A percentile compares a stretch with the other conserved stretches of the same genome.
These are phyloP conservation scores for Corydoras sp. DNA, from an alignment of 2,113 vertebrate genomes.

Conservation along the genomic window DNA sequence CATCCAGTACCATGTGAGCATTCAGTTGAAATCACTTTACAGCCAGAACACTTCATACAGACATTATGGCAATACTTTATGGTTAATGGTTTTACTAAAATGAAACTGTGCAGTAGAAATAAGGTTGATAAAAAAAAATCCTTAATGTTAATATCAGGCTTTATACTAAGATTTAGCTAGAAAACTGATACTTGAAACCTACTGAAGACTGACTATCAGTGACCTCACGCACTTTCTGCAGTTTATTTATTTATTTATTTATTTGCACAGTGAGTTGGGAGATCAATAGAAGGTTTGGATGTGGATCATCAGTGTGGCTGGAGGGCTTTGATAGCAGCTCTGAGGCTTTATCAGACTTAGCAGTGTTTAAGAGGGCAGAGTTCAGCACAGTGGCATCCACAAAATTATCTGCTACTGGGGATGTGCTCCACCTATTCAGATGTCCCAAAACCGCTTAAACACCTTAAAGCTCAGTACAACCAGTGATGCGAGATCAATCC, in stretches of 20 bases:
- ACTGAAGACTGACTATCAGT: background rate
- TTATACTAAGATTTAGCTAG: constrained; percentile 1
- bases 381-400: constrained; percentile 45
- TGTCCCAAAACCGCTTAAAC: constrained; percentile 26
- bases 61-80: too few relatives aligned
- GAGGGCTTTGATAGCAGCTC: constrained; percentile 66
- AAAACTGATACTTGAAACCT: background rate
- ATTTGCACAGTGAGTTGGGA: constrained; percentile 66
- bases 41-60: too few relatives aligned
- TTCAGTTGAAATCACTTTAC: too few relatives aligned
- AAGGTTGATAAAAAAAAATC: too few relatives aligned
- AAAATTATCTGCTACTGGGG: constrained; percentile 22
- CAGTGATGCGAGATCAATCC: constrained; percentile 21
- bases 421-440: constrained; percentile 26
- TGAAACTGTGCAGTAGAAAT: too few relatives aligned
- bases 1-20: too few relatives aligned
- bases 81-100: too few relatives aligned
- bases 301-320: constrained; percentile 61
- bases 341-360: constrained; percentile 69
- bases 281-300: constrained; percentile 77
- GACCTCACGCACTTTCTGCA: background rate
- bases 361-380: constrained; percentile 51
- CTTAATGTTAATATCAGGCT: background rate
- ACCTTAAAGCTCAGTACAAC: constrained; percentile 22
- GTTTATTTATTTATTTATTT: background rate